Percentiles rank a stretch among this genome's conserved stretches.
These are phyloP conservation scores for Edolisoma coerulescens DNA, from an alignment of 2,113 vertebrate genomes.

Conservation along the genomic window DNA sequence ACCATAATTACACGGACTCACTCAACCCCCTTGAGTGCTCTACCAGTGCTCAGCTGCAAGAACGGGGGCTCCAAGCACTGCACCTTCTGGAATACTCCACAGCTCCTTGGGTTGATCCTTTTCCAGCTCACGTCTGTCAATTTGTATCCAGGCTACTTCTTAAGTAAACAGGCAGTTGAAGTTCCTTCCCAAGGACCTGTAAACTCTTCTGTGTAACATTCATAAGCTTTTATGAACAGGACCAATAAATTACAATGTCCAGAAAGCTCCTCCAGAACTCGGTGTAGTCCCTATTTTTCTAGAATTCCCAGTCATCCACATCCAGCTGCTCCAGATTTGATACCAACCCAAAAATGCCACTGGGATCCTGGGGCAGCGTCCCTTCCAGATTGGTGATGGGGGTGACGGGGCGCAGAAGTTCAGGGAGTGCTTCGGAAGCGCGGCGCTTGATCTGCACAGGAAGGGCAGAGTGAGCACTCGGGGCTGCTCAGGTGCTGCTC, in stretches of 20 bases:
- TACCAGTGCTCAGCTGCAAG: background rate
- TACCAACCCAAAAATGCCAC: constrained; percentile 85
- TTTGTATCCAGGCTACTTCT: background rate
- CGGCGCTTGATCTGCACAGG: constrained; percentile 87
- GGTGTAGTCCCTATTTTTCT: background rate
- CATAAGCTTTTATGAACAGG: background rate
- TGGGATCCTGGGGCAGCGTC: constrained; percentile 76
- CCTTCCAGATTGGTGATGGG: constrained; percentile 83
- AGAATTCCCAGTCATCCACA: constrained; percentile 98
- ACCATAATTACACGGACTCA: background rate
- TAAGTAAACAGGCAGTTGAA: background rate
- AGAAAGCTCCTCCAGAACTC: background rate
- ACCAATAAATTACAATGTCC: constrained; percentile 44
- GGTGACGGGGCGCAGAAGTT: constrained; percentile 85
- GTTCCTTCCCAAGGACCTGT: constrained; percentile 40
- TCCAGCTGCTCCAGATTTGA: constrained; percentile 89
- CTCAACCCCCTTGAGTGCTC: background rate
- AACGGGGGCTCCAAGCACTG: background rate
- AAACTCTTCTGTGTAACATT: constrained; percentile 31
- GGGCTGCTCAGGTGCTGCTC: background rate
- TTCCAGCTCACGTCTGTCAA: background rate
- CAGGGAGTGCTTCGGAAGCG: constrained; percentile 88
- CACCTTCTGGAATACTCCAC: background rate
- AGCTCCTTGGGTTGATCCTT: background rate
- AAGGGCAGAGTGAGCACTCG: background rate